Base-by-base conservation (phyloP, 2,113 vertebrate species). In the Hippocampus comes region DNA sequence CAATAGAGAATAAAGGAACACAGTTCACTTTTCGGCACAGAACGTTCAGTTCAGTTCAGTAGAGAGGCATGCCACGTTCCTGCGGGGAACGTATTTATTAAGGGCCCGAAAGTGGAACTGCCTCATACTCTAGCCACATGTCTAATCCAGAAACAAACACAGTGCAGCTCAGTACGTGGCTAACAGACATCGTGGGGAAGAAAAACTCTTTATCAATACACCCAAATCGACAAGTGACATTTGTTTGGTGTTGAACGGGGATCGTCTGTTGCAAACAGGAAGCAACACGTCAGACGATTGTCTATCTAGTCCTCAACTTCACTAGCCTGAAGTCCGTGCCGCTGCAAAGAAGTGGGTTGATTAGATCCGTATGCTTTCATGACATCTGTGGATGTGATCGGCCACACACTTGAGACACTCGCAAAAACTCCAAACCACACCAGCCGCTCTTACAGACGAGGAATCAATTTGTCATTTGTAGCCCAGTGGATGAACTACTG, bases 321-420 rank as follows among this genome's bases (percentile, higher is more conserved):
- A 41, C 43, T 20, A 49, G 64, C 53, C 30, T 41, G 30, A 66
- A 79, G 63, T 68, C 42, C 57, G 67, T 61, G 51, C 76, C 15
- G 12, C 12, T 6, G 70, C 30, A 43, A 79, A 81, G 72, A 78
- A 78, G 27, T 51, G 63, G 68, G 53, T 70, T 81, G 78, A 83
- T 81, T 73, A 56, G 51, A 30, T 60, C 70, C 67, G 79, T 87
- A 78, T 42, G 56, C 34, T 75, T 75, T 80, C 75, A 56, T 18
- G 80, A 82, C 75, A 64, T 72, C 57, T 21, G 14, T 23, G 59
- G 38, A 79, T 63, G 65, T 68, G 64, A 53, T 78, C 64, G 74
- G 70, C 60, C 64, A 38, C 70, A 76, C 71, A 73, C 65, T 65
- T 23, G 20, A 75, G 68, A 77, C 20, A 41, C 67, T 74, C 15